These are phyloP conservation scores for Ophion slaviceki DNA, from an alignment of 2,888 invertebrate species.

Conservation along the genomic window DNA sequence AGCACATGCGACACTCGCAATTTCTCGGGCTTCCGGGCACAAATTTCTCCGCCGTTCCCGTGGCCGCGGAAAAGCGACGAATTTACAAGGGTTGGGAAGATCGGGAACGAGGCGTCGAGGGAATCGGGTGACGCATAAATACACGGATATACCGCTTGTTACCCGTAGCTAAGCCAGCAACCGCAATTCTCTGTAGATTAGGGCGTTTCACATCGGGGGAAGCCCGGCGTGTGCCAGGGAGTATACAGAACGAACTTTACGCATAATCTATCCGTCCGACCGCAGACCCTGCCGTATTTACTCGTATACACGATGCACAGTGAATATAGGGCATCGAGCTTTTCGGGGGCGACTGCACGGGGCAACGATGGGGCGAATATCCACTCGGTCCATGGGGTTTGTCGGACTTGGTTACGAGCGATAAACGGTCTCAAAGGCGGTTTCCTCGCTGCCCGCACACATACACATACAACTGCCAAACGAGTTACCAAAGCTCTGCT, in stretches of 20 bases:
- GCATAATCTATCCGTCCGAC: conserved; percentile 62
- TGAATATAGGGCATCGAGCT: conserved; percentile 49
- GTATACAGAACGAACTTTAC: conserved; percentile 54
- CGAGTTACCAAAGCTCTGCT: conserved; percentile 36
- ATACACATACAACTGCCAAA: conserved; percentile 10
- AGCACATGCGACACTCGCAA: too few species aligned
- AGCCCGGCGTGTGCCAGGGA: conserved; percentile 20
- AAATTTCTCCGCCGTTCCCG: too few species aligned
- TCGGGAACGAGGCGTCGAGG: conserved; percentile 24
- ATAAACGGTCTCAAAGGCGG: conserved; percentile 58
- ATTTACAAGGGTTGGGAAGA: conserved; percentile 28
- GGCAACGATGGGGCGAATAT: conserved; percentile 45
- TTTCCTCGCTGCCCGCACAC: conserved; percentile 4
- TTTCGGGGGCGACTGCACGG: conserved; percentile 32
- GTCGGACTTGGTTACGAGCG: conserved; percentile 62
- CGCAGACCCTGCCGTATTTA: conserved; percentile 54
- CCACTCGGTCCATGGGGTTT: conserved; percentile 53
- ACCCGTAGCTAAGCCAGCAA: conserved; percentile 45
- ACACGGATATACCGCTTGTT: conserved; percentile 21
- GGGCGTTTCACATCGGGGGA: conserved; percentile 41
- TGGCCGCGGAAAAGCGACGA: conserved; percentile 13
- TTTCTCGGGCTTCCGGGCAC: too few species aligned
- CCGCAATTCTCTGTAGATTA: conserved; percentile 64
- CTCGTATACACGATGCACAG: conserved; percentile 43
- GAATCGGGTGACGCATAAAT: conserved; percentile 38